Conservation (phyloP, 2,113 vertebrate species). For the Mohoua ochrocephala region DNA sequence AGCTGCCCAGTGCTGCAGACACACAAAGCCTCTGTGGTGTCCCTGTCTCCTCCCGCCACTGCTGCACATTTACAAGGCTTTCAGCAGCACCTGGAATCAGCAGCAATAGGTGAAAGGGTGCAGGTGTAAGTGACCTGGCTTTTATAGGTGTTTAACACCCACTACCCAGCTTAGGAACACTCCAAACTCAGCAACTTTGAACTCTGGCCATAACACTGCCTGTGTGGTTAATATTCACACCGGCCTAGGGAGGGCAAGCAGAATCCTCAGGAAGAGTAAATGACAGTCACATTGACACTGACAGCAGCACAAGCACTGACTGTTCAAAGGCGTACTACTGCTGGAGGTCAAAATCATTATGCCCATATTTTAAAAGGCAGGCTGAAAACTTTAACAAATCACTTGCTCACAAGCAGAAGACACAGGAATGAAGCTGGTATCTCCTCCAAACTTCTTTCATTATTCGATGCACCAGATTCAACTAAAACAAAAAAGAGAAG, state of each 20-base stretch:
- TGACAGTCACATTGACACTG: not conserved
- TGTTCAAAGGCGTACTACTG: not conserved
- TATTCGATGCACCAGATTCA: conserved; percentile 86
- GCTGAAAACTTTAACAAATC: not conserved
- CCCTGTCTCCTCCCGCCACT: not conserved
- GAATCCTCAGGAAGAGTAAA: not conserved
- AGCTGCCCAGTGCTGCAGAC: not conserved
- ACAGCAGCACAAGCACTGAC: not conserved
- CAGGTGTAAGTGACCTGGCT: not conserved
- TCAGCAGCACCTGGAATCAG: not conserved
- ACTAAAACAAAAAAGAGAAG: conserved; percentile 66
- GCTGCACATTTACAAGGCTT: not conserved
- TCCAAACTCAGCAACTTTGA: not conserved
- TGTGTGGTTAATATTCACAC: not conserved
- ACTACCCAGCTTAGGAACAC: not conserved
- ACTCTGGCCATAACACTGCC: not conserved
- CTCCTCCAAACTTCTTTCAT: conserved; percentile 87
- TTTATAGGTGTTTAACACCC: not conserved
- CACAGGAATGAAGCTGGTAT: conserved; percentile 71
- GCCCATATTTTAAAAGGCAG: not conserved
- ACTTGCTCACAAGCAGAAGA: conserved; percentile 83
- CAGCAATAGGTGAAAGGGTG: not conserved
- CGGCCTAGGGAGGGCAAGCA: not conserved
- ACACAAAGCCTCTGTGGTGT: not conserved
- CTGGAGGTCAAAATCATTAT: not conserved